A percentile compares a stretch with the other conserved stretches of the same genome.
These are phyloP conservation scores for Labroides dimidiatus DNA, from an alignment of 2,797 vertebrate genomes.

Conservation along the genomic window DNA sequence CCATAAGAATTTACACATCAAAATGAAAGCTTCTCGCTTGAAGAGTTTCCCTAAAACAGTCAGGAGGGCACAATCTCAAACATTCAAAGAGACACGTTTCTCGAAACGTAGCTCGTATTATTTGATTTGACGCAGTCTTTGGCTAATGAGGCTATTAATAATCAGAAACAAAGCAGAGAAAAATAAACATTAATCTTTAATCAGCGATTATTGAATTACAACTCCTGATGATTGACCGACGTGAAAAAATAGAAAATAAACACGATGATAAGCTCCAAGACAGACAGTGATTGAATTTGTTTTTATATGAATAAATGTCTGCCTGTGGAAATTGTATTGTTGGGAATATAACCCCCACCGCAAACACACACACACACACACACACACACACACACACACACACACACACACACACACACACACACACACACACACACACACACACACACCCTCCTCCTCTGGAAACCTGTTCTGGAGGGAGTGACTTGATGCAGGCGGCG, in stretches of 20 bases:
- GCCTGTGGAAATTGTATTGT: conserved; percentile 36
- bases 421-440: conserved; percentile 10
- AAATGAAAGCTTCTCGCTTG: neutral
- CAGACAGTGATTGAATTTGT: conserved; percentile 4
- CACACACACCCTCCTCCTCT: conserved; percentile 50
- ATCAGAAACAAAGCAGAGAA: neutral
- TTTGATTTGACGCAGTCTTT: neutral
- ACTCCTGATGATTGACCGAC: neutral
- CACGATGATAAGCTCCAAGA: neutral
- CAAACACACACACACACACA: neutral
- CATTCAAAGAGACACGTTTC: neutral
- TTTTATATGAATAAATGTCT: conserved; percentile 23
- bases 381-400: conserved; percentile 10
- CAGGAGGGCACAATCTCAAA: neutral
- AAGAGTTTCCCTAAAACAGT: neutral
- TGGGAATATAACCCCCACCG: conserved; percentile 15
- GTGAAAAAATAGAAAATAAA: neutral
- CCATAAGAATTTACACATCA: neutral
- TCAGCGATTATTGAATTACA: neutral
- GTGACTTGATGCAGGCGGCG: conserved; percentile 79
- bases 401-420: conserved; percentile 14
- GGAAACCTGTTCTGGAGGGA: conserved; percentile 81
- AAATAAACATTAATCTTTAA: conserved; percentile 14
- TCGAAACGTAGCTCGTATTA: neutral
- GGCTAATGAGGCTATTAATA: neutral